Base-by-base conservation (phyloP, 2,797 vertebrate genomes). In the Xenentodon cancila region DNA sequence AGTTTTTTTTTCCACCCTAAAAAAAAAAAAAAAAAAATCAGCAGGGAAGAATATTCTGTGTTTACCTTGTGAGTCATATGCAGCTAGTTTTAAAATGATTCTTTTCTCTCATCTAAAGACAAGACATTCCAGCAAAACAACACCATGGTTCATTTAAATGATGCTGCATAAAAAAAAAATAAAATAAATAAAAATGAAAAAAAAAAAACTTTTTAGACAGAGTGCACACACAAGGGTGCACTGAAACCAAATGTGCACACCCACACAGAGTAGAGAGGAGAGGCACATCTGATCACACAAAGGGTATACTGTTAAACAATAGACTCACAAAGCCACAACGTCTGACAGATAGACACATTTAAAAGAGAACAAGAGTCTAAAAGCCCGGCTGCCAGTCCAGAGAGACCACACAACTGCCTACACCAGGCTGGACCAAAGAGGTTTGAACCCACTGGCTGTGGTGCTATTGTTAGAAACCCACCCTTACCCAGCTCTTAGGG, bases 311-410 rank as follows among this genome's bases (percentile, higher is more conserved):
- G 79, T 80, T 74, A 81, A 71, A 77, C 57, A 76, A 59, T 56
- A 67, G 53, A 72, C 52, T 52, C 57, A 45, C 66, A 65, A 43
- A 71, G 67, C 58, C 20, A 42, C 55, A 64, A 16, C 59, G 61
- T 69, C 58, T 81, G 77, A 85, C 45, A 64, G 52, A 79, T 30
- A 61, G 64, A 81, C 68, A 67, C 72, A 77, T 64, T 59, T 49
- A 59, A 53, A 71, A 77, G 80, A 45, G 59, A 81, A 74, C 71
- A 81, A 21, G 59, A 70, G 62, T 46, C 53, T 80, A 71, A 83
- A 81, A 81, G 73, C 68, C 44, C 45, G 0, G 13, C 66, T 53
- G 46, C 43, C 43, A 50, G 69, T 53, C 79, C 21, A 1, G 16
- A 44, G 78, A 79, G 76, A 82, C 66, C 25, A 3, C 18, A 47